Evolutionary conservation across 1,140 invertebrate genomes (phyloP).

Genomic region (Drosophila littoralis): DNA sequence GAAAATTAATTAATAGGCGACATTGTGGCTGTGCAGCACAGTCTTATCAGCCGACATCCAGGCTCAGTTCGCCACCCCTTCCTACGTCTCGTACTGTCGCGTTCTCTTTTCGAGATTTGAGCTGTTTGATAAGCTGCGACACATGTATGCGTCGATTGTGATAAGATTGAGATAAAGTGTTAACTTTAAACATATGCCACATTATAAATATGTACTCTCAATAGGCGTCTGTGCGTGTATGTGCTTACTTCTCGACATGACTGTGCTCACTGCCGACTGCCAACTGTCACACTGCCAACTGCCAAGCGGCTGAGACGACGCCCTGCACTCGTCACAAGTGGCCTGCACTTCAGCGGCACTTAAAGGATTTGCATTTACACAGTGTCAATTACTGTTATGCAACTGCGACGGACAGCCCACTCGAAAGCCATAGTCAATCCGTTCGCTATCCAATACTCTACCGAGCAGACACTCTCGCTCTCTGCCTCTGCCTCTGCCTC

Average conservation of each 20-base stretch:
- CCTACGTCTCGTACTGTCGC: neutral
- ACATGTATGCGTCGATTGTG: constrained; percentile 18
- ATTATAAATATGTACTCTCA: constrained; percentile 6
- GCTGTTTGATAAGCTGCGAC: constrained; percentile 9
- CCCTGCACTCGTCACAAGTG: constrained; percentile 24
- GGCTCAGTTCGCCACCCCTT: no score
- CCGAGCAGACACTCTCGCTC: neutral
- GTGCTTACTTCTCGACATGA: constrained; percentile 32
- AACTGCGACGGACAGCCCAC: constrained; percentile 2
- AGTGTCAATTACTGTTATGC: constrained; percentile 47
- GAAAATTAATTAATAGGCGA: constrained; percentile 51
- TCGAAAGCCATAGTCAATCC: neutral
- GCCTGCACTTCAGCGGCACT: constrained; percentile 29
- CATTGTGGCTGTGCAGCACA: constrained; percentile 48
- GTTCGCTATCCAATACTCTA: neutral
- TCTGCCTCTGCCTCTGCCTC: neutral
- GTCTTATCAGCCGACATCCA: neutral
- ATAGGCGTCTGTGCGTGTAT: neutral
- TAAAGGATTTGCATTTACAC: constrained; percentile 54
- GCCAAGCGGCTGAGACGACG: neutral
- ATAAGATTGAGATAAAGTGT: constrained; percentile 53
- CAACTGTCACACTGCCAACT: constrained; percentile 2
- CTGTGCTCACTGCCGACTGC: constrained; percentile 18
- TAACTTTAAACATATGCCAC: constrained; percentile 17
- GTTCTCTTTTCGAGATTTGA: constrained; percentile 1